Base-by-base conservation (phyloP, 2,888 invertebrate genomes). In the Apamea sordens region DNA sequence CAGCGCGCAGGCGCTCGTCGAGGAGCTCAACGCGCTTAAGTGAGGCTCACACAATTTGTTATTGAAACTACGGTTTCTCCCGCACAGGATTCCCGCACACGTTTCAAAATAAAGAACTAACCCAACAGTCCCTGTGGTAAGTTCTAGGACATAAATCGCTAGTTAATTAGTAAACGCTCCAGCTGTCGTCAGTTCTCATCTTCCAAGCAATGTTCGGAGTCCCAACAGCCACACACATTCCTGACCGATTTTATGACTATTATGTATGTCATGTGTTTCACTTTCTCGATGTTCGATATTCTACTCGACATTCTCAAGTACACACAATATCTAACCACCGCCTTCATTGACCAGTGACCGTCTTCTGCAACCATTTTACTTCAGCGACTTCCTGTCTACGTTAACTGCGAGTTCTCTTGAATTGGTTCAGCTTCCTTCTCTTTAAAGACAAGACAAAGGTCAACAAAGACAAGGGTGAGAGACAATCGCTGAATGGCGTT, bases 1-100 rank as follows among this genome's bases (percentile, higher is more conserved):
- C 75, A 98, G 98, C 75, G 98, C 98, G 68, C 98, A 98, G 92
- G 98, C 98, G 83, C 97, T 98, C 74, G 98, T 98, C 56, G 98
- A 98, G 92, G 98, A 98, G 91, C 97, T 98, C 71, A 98, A 98
- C 89, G 97, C 97, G 84, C 94, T 97, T 76, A 98, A 97, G 98
- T 98, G 90, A 96, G 94, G 77, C 7, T 59, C 36, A 36, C 59
- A 10, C 65, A 21, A 18, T 32, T 32, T 11, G 0, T 53, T 53
- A 28, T 13, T 50, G 6, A 11, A 8, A 18, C 13, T 5, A 24
- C 44, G 5, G 21, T n/a, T 53, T n/a, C 15, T 24, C 13, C 1
- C 13, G 6, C 18, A 77, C 41, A 41, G 11, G 28, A 47, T n/a
- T 41, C 18, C 3, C 7, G 7, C 7, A 10, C 32, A 11, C 36